Evolutionary conservation across 2,797 vertebrate species (phyloP), one percentile per base, ranked within the genome.

Genomic region (Sebastes hopkinsi): DNA sequence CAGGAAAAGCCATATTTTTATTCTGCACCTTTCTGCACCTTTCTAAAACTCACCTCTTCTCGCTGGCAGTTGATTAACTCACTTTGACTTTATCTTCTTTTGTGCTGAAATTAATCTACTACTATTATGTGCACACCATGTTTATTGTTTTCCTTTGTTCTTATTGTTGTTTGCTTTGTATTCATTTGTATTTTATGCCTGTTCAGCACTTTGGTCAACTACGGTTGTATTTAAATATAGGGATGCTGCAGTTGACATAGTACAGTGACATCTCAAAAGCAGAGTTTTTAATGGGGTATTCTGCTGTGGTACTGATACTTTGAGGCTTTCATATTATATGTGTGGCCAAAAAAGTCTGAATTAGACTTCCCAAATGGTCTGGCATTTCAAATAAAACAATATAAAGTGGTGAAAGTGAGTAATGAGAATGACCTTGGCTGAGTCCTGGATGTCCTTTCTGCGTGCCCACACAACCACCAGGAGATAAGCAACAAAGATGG

Each of bases 391-490:
- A 46, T 34, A 6, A 46, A 60, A 52, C 13, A 66, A 20, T 4
- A 46, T 38, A 30, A 61, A 62, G 4, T n/a, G 18, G n/a, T 29
- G 18, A 34, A 66, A 56, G 8, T 55, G 9, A 55, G 65, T 6
- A 3, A 9, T 56, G 23, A 60, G n/a, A 59, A 62, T 84, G 83
- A 99, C 97, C 96, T 98, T 99, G 68, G 95, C 93, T 85, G 95
- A 93, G 91, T 99, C 97, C 87, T 97, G 95, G 61, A 95, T 96
- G 59, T 99, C 98, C 92, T 99, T 98, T 80, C 96, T 97, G 75
- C 96, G 93, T 4, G 97, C 97, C 98, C 98, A 99, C 65, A 98
- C 92, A 74, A 96, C 87, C 79, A 95, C 94, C 50, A 99, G 46
- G 69, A 98, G 75, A 34, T 98, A 99, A 50, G 90, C 87, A 54